These are phyloP conservation scores for Rutpela maculata DNA, from an alignment of 2,888 invertebrate genomes.

Conservation along the genomic window DNA sequence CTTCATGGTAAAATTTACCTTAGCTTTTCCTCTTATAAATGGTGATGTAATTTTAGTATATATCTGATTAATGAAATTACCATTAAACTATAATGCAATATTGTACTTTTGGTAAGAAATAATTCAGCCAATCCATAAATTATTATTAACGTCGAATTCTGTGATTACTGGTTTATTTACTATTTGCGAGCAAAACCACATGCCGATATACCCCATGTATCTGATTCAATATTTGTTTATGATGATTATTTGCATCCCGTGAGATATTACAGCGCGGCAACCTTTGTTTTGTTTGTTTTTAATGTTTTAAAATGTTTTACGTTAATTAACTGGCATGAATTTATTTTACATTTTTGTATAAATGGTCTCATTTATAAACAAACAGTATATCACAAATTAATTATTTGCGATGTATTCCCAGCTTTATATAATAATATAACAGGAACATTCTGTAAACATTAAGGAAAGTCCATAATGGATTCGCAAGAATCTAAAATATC, in stretches of 20 bases:
- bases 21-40: too few species aligned
- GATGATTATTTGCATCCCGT: constrained; percentile 14
- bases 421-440: too few species aligned
- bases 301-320: constrained; percentile 10
- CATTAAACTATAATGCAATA: not conserved
- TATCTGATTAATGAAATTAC: not conserved
- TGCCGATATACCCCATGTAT: not conserved
- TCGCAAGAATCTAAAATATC: too few species aligned
- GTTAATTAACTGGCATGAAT: constrained; percentile 15
- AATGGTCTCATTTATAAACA: too few species aligned
- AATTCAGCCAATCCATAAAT: not conserved
- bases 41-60: too few species aligned
- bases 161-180: constrained; percentile 6
- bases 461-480: too few species aligned
- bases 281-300: constrained; percentile 20
- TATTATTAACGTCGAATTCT: constrained; percentile 1
- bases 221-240: constrained; percentile 16
- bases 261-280: not conserved
- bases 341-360: not conserved
- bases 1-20: too few species aligned
- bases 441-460: too few species aligned
- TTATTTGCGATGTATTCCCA: too few species aligned
- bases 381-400: too few species aligned
- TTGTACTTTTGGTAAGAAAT: not conserved
- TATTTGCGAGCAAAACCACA: constrained; percentile 7